Conservation (phyloP, 1,140 invertebrate species). For the Megathymus violae region DNA sequence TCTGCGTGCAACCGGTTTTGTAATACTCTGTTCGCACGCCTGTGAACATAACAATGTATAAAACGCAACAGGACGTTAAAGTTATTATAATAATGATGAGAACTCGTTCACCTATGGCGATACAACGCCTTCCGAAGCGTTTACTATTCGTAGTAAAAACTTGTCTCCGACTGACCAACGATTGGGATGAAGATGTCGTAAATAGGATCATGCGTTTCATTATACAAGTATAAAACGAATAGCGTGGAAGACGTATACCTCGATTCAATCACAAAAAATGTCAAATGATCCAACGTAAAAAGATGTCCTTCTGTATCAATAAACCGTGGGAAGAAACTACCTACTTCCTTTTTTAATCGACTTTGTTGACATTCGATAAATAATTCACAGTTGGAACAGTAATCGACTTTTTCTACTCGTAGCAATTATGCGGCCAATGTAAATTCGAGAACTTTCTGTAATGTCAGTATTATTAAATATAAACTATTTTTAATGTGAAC, state of each 20-base stretch:
- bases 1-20: neutral
- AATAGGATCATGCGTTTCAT: slow-evolving; percentile 19
- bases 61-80: neutral
- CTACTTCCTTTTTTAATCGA: slow-evolving; percentile 25
- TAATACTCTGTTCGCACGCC: neutral
- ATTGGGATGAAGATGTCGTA: slow-evolving; percentile 24
- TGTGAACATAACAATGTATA: slow-evolving; percentile 12
- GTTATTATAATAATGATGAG: slow-evolving; percentile 21
- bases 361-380: slow-evolving; percentile 10
- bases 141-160: slow-evolving; percentile 28
- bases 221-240: no score
- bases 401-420: neutral
- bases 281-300: slow-evolving; percentile 22
- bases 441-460: no score
- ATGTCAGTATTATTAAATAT: no score
- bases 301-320: slow-evolving; percentile 14
- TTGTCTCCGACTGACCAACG: slow-evolving; percentile 12
- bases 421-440: no score
- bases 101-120: slow-evolving; percentile 6
- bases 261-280: slow-evolving; percentile 11
- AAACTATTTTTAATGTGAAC: neutral
- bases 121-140: slow-evolving; percentile 7
- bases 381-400: neutral
- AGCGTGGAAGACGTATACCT: neutral
- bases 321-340: slow-evolving; percentile 22